Conservation (phyloP, 2,797 vertebrate genomes). For the Myotis vivesi region DNA sequence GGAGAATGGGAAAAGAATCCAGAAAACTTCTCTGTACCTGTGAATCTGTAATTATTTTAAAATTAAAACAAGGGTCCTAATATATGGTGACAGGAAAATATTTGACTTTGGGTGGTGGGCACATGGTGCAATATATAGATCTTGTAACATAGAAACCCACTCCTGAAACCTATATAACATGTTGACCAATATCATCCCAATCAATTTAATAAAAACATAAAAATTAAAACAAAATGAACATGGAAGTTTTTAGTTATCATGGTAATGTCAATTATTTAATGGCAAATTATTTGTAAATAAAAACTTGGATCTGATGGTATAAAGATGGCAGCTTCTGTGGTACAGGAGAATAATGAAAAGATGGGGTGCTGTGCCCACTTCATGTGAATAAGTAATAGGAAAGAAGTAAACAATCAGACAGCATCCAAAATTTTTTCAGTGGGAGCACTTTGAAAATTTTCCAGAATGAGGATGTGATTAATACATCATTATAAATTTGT, state of each 20-base stretch:
- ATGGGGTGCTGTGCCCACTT: neutral
- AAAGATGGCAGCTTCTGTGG: neutral
- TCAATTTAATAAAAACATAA: neutral
- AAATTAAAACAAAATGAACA: constrained; percentile 12
- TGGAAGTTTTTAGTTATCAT: neutral
- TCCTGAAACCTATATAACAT: too few relatives aligned
- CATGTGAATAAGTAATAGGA: neutral
- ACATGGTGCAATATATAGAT: too few relatives aligned
- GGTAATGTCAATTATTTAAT: neutral
- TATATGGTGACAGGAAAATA: too few relatives aligned
- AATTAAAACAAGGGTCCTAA: neutral
- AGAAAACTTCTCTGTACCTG: neutral
- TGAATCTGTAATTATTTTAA: neutral
- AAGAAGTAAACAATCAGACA: neutral
- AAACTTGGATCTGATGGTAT: neutral
- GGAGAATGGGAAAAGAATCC: neutral
- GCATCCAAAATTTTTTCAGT: neutral
- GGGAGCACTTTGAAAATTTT: neutral
- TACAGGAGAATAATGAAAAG: neutral
- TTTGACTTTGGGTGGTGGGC: too few relatives aligned
- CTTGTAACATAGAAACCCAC: too few relatives aligned
- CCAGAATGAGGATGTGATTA: constrained; percentile 30
- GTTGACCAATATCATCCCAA: too few relatives aligned
- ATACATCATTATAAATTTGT: neutral
- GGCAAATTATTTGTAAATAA: neutral